A percentile compares a stretch with the other conserved stretches of the same genome.
Conservation (phyloP, 2,113 vertebrate genomes). For the Muntiacus reevesi region DNA sequence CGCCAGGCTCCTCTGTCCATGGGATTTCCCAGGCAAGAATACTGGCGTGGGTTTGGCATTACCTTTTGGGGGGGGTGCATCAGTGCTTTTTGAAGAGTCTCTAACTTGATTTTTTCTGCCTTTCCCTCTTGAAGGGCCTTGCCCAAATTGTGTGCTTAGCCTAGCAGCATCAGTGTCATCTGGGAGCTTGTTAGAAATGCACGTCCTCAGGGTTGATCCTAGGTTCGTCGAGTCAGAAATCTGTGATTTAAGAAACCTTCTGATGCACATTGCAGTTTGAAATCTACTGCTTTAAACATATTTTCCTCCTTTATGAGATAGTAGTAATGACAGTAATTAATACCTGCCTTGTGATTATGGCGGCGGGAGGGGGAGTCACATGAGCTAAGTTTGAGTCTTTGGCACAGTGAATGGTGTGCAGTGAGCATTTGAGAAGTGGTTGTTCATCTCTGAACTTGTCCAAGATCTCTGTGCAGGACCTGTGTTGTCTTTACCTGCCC, state of each 20-base stretch:
- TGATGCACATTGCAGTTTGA: background rate
- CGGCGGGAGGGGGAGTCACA: background rate
- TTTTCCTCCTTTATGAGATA: background rate
- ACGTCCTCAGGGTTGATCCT: background rate
- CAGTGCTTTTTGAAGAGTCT: background rate
- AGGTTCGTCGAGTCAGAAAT: background rate
- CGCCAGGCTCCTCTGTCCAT: background rate
- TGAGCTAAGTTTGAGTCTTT: background rate
- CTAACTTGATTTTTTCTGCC: background rate
- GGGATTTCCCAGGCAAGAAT: background rate
- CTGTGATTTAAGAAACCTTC: background rate
- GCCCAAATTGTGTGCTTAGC: background rate
- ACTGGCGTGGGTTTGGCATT: background rate
- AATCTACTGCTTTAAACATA: background rate
- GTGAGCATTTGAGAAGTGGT: background rate
- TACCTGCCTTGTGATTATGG: background rate
- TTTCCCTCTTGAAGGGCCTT: background rate
- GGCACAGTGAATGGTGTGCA: background rate
- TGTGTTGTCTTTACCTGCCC: background rate
- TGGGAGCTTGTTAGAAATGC: background rate
- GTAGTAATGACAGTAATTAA: background rate
- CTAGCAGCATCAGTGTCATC: background rate
- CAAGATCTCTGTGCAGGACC: rapidly evolving
- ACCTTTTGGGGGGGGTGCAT: too few species aligned
- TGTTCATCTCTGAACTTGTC: background rate